Base-by-base conservation (phyloP, 2,113 vertebrate species). In the Ibidorhyncha struthersii region DNA sequence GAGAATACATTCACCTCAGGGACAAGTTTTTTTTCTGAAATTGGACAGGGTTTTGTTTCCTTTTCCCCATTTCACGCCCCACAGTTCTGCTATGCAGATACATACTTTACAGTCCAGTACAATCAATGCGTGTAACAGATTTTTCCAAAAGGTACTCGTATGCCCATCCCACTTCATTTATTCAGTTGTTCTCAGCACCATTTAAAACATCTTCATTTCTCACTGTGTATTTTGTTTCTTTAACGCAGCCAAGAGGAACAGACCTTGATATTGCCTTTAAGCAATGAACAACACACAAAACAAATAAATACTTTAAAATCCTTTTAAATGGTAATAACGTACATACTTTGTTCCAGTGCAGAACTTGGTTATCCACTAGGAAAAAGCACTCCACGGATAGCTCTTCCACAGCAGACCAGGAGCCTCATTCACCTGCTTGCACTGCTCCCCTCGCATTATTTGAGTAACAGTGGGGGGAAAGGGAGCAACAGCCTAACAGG, bases 231-330 rank as follows among this genome's bases (percentile, higher is more conserved):
- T 92, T 72, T 56, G 65, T 15, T 91, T 56, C 47, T 89, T 70
- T 56, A 93, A 52, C 0, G 65, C 65, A 92, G 85, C 62, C 62
- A 58, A 91, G 62, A 94, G 70, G 86, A 97, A 82, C 25, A 12
- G n/a, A 86, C 58, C 91, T 89, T 41, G 6, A 69, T 26, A 83
- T 71, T 34, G 86, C 91, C 94, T 91, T 95, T 70, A 93, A 97
- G 96, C 77, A 92, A 97, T 63, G 83, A 71, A 91, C 43, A 70
- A 89, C 84, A 97, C 79, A 83, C 15, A 82, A 36, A 96, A 88
- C 82, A 96, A 98, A 97, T 93, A 97, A 97, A 98, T 97, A 98
- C 92, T 87, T 96, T 45, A 5, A 97, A 96, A 94, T 70, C 36
- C 73, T 87, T 91, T 96, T 58, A 91, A 73, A 84, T 74, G 77